Evolutionary conservation across 2,797 vertebrate species (phyloP).

Genomic region (Helicolenus hilgendorfi): DNA sequence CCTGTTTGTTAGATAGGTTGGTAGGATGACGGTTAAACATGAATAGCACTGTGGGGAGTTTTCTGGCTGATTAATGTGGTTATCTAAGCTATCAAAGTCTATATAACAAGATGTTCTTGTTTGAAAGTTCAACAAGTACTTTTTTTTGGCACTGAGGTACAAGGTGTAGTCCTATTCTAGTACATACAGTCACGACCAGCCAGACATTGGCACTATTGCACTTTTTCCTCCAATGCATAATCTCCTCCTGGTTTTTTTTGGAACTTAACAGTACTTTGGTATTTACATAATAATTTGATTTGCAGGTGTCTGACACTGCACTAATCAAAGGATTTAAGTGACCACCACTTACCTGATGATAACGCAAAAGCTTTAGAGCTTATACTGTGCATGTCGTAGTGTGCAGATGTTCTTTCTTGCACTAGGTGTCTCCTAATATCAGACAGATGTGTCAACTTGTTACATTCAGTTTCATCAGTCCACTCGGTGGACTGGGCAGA

Average conservation of each 20-base stretch:
- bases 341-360: too few species aligned
- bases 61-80: background rate
- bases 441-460: too few species aligned
- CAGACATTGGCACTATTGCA: background rate
- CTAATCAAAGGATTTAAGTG: background rate
- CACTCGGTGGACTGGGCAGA: too few species aligned
- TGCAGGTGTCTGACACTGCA: background rate
- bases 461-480: too few species aligned
- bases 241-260: background rate
- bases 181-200: background rate
- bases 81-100: conserved; percentile 10
- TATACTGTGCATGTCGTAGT: background rate
- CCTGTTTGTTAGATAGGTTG: background rate
- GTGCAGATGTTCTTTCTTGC: background rate
- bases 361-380: background rate
- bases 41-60: background rate
- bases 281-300: background rate
- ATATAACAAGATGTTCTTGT: background rate
- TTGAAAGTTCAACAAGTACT: background rate
- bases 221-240: background rate
- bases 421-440: too few species aligned
- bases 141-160: background rate
- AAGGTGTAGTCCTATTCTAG: background rate
- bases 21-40: background rate
- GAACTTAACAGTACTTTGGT: background rate